Conservation (phyloP, 2,888 invertebrate genomes). For the Tricholauxania praeusta region DNA sequence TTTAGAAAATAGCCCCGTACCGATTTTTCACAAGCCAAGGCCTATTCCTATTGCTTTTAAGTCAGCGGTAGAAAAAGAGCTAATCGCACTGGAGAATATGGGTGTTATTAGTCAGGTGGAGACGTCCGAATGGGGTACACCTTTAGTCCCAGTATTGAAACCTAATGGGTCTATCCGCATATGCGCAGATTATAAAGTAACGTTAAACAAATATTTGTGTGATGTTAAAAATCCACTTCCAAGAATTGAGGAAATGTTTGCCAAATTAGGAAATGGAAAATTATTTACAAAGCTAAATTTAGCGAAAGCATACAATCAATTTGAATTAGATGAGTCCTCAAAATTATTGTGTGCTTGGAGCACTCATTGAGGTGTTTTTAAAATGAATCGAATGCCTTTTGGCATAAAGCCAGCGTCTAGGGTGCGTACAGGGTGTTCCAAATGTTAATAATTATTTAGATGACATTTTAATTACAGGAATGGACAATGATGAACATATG, state of each 20-base stretch:
- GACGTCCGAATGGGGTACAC: neutral
- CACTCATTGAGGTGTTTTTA: neutral
- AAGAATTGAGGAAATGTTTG: neutral
- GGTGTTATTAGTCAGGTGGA: slow-evolving; percentile 5
- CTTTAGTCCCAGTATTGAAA: slow-evolving; percentile 3
- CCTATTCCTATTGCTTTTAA: too few relatives aligned
- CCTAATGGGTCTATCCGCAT: slow-evolving; percentile 1
- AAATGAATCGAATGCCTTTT: slow-evolving; percentile 1
- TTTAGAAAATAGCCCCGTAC: too few relatives aligned
- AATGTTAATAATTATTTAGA: neutral
- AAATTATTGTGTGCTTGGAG: neutral
- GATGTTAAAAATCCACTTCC: neutral
- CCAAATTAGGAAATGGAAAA: neutral
- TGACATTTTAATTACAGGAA: slow-evolving; percentile 3
- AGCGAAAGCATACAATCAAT: neutral
- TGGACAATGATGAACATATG: neutral
- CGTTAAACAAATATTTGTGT: slow-evolving; percentile 1
- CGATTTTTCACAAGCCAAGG: too few relatives aligned
- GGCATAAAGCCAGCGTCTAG: neutral
- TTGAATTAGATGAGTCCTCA: too few relatives aligned
- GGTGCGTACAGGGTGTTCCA: neutral
- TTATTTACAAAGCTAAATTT: neutral
- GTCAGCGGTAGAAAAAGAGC: too few relatives aligned
- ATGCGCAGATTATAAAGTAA: neutral
- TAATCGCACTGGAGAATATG: neutral